phyloP scores from a whole-genome alignment of 2,888 invertebrate species.

The Zhuqinia jingwanae region DNA sequence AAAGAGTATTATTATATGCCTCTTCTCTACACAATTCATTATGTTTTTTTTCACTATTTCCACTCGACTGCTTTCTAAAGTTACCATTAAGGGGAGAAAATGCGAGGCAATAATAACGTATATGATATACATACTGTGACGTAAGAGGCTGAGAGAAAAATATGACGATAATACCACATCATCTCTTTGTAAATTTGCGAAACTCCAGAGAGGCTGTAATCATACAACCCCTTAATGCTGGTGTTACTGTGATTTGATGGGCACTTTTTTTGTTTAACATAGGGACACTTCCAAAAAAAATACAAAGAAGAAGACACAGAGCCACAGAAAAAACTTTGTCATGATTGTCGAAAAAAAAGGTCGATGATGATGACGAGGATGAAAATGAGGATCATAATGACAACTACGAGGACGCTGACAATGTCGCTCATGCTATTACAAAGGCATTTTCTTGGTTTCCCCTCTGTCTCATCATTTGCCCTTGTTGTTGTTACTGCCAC shows the following conservation, averaged over 20 bases:
- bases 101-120: too few species aligned
- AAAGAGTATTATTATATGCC: neutral
- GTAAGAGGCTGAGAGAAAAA: neutral
- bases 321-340: neutral
- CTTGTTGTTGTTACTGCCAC: constrained; percentile 55
- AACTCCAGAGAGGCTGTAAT: neutral
- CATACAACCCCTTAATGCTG: constrained; percentile 30
- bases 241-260: constrained; percentile 53
- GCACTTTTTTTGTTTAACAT: constrained; percentile 2
- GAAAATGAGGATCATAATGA: constrained; percentile 4
- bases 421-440: constrained; percentile 23
- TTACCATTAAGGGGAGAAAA: too few species aligned
- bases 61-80: too few species aligned
- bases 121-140: neutral
- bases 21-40: neutral
- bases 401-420: constrained; percentile 7
- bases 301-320: neutral
- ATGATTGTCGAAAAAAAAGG: constrained; percentile 6
- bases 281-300: neutral
- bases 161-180: constrained; percentile 56
- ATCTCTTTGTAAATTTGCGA: constrained; percentile 43
- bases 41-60: too few species aligned
- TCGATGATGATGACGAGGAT: neutral
- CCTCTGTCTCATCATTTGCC: constrained; percentile 39
- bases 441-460: constrained; percentile 34